Evolutionary conservation across 2,113 vertebrate species (phyloP), one percentile per base, ranked within the genome.

Genomic region (Boleophthalmus pectinirostris): DNA sequence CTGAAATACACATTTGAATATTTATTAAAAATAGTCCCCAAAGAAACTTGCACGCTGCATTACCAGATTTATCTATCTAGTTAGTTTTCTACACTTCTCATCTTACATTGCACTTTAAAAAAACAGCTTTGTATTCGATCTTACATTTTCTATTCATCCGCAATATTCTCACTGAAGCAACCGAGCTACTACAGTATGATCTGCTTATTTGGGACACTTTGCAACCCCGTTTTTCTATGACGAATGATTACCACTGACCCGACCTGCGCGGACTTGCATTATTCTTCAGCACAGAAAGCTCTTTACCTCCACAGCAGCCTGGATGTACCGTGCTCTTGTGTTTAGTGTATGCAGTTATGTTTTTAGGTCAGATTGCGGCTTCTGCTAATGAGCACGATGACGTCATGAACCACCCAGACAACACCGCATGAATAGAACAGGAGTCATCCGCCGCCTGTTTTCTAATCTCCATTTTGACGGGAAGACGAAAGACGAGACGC

Each of bases 341-440:
- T 64, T 82, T 75, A 81, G 71, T 72, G 82, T 54, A 21, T 84
- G 86, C 85, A 85, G 74, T 76, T 86, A 76, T 87, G 88, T 81
- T 90, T 90, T 88, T 82, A 83, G 89, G 89, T 90, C 85, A 87
- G 60, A 78, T 69, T 72, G 84, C 51, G 67, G 80, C 74, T 74
- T 74, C 69, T 75, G 53, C 75, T 90, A 88, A 90, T 84, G 87
- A 89, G 85, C 57, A 58, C 80, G 69, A 25, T 18, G 73, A 60
- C 78, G 74, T 71, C 79, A 64, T 68, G 56, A 73, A 72, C 70
- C 0, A n/a, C 72, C 49, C 70, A 81, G 83, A 78, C 68, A 8
- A 72, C 75, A 53, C 65, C 74, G 80, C 85, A 81, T 80, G 77
- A 85, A 88, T 82, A 84, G 79, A 86, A 57, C 75, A 83, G 74